A percentile compares a stretch with the other conserved stretches of the same genome.
phyloP scores from a whole-genome alignment of 2,797 vertebrate genomes.

The Thamnophis elegans region DNA sequence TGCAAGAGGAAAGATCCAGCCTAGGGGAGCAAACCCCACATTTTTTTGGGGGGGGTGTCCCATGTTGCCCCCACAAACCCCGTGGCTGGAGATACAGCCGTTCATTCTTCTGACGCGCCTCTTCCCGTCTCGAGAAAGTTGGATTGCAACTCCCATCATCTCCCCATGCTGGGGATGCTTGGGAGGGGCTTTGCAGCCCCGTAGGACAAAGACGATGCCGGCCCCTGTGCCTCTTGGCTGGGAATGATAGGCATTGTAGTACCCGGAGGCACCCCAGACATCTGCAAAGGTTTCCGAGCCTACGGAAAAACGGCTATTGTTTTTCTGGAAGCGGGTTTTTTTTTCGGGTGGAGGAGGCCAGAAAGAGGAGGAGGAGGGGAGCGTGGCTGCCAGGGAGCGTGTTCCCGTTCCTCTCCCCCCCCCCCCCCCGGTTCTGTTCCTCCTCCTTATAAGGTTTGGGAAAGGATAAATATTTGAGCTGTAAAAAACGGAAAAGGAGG shows the following conservation, averaged over 20 bases:
- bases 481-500: constrained; percentile 18
- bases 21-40: neutral
- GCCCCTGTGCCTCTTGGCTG: neutral
- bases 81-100: neutral
- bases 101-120: neutral
- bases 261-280: rapidly evolving
- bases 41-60: neutral
- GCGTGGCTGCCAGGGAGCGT: neutral
- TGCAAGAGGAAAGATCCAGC: neutral
- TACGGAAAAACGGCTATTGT: neutral
- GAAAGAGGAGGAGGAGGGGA: neutral
- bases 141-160: neutral
- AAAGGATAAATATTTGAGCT: constrained; percentile 32
- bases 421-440: neutral
- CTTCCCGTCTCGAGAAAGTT: neutral
- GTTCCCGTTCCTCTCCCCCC: neutral
- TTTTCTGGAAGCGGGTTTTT: neutral
- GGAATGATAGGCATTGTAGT: neutral
- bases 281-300: neutral
- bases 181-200: neutral
- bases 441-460: constrained; percentile 36
- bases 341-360: neutral
- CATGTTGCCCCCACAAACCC: neutral
- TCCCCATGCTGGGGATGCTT: neutral
- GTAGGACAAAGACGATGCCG: neutral